Percentiles rank a stretch among this genome's conserved stretches.
Conservation (phyloP, 2,888 invertebrate genomes). For the Limnephilus marmoratus region DNA sequence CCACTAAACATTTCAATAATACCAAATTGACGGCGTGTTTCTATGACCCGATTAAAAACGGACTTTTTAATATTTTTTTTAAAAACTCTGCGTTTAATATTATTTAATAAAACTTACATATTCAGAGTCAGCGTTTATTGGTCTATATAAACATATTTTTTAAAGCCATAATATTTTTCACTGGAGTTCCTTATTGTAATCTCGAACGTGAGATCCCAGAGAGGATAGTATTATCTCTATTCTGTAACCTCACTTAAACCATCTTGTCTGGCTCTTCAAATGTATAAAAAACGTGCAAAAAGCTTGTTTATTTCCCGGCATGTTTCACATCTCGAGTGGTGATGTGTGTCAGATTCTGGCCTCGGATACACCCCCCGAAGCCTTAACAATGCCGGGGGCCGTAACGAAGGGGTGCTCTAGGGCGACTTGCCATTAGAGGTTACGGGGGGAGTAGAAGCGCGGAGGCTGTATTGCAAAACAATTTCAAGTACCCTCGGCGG, state of each 20-base stretch:
- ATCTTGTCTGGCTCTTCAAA: background rate
- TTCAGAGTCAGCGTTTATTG: no score
- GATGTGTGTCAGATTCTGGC: background rate
- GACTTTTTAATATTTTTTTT: no score
- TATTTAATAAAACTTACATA: no score
- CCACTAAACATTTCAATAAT: no score
- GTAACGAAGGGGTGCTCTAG: conserved; percentile 2
- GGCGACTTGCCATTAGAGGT: background rate
- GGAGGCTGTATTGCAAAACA: background rate
- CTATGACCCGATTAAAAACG: no score
- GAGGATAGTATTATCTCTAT: no score
- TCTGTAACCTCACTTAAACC: background rate
- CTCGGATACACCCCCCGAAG: background rate
- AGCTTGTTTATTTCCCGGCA: background rate
- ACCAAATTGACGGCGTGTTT: no score
- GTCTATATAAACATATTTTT: no score
- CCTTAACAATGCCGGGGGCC: background rate
- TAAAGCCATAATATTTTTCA: no score
- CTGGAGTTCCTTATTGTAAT: no score
- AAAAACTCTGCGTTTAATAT: no score
- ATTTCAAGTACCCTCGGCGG: background rate
- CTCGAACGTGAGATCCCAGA: no score
- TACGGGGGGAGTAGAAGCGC: background rate
- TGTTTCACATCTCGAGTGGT: conserved; percentile 8
- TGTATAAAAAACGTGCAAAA: background rate